These are phyloP conservation scores for Leguminivora glycinivorella DNA, from an alignment of 1,140 invertebrate species.

Conservation along the genomic window DNA sequence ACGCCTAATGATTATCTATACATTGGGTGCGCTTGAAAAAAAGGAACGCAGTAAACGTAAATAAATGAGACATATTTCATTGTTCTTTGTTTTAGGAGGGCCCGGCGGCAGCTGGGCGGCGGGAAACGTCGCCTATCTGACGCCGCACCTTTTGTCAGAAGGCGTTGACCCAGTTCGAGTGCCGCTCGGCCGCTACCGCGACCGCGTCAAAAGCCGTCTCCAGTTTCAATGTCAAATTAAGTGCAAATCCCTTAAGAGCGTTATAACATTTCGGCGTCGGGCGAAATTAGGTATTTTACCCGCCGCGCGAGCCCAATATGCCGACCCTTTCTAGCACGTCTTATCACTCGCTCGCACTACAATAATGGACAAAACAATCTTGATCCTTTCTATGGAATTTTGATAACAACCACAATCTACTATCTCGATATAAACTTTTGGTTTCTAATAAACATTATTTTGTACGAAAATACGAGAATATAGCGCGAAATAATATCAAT, in stretches of 20 bases:
- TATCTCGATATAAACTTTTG: too few relatives aligned
- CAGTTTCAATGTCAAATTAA: constrained; percentile 40
- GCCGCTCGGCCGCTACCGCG: constrained; percentile 59
- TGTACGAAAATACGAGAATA: too few relatives aligned
- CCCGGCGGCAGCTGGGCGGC: constrained; percentile 62
- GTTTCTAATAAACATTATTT: too few relatives aligned
- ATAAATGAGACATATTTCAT: constrained; percentile 71
- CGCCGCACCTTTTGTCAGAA: constrained; percentile 73
- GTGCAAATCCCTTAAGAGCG: constrained; percentile 16
- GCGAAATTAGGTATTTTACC: too few relatives aligned
- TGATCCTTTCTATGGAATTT: too few relatives aligned
- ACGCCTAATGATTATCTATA: constrained; percentile 71
- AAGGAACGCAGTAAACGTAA: constrained; percentile 54
- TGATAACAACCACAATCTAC: too few relatives aligned
- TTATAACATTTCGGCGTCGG: too few relatives aligned
- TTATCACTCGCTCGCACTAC: too few relatives aligned
- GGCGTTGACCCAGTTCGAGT: constrained; percentile 72
- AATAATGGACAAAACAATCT: too few relatives aligned
- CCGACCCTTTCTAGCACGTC: too few relatives aligned
- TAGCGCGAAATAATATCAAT: too few relatives aligned
- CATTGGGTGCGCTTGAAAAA: constrained; percentile 51
- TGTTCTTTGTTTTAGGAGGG: constrained; percentile 69
- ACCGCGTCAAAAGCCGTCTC: constrained; percentile 54
- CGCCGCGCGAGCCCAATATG: too few relatives aligned
- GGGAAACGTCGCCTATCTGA: constrained; percentile 72